Conservation (phyloP, 2,797 vertebrate genomes). For the Alfaro cultratus region DNA sequence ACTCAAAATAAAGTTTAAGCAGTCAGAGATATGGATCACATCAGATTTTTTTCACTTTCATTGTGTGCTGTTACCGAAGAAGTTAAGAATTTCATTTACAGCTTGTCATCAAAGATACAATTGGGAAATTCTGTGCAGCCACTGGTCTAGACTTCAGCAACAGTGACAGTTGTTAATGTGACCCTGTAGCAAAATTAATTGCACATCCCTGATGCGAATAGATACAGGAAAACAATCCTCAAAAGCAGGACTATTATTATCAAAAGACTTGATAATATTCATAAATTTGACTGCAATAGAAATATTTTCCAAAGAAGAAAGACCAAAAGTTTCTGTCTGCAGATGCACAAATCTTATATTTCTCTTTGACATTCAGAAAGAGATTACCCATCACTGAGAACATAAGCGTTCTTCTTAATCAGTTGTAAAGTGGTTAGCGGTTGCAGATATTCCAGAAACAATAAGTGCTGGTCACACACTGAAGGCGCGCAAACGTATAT, state of each 20-base stretch:
- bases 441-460: conserved; percentile 53
- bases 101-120: no score
- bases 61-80: no score
- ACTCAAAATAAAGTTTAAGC: not conserved
- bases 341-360: not conserved
- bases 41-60: no score
- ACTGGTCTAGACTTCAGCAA: not conserved
- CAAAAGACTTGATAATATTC: not conserved
- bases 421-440: conserved; percentile 37
- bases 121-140: not conserved
- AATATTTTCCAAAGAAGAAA: not conserved
- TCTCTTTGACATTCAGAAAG: conserved; percentile 46
- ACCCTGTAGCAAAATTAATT: not conserved
- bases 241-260: not conserved
- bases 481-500: conserved; percentile 34
- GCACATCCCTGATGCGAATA: not conserved
- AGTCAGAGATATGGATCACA: not conserved
- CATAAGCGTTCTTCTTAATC: conserved; percentile 36
- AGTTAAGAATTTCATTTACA: no score
- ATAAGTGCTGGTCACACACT: conserved; percentile 32
- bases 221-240: not conserved
- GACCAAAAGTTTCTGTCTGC: not conserved
- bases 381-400: conserved; percentile 34
- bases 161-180: not conserved
- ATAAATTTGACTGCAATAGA: not conserved